phyloP scores from a whole-genome alignment of 2,888 invertebrate species.

The Lasioglossum vierecki region DNA sequence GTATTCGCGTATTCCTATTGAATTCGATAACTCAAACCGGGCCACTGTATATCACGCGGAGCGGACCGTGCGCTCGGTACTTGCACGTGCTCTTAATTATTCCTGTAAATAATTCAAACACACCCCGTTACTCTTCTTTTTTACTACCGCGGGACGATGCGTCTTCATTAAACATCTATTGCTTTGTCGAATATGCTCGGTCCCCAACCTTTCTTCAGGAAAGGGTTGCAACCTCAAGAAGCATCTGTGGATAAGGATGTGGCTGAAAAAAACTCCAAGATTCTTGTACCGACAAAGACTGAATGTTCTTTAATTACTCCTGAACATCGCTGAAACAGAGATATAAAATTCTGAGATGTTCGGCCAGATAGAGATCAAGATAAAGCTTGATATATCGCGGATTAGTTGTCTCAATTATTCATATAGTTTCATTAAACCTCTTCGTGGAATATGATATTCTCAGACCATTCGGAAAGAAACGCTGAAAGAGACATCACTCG shows the following conservation, averaged over 20 bases:
- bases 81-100: slow-evolving; percentile 53
- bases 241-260: background rate
- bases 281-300: no score
- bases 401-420: background rate
- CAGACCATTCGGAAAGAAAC: background rate
- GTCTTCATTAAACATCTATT: background rate
- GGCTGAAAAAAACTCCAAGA: background rate
- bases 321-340: background rate
- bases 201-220: background rate
- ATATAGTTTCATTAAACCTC: background rate
- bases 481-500: background rate
- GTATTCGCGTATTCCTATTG: slow-evolving; percentile 58
- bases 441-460: background rate
- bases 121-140: background rate
- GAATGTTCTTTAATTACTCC: background rate
- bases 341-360: background rate
- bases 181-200: background rate
- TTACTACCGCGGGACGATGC: background rate
- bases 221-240: background rate
- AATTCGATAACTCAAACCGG: slow-evolving; percentile 58
- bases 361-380: background rate
- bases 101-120: slow-evolving; percentile 14
- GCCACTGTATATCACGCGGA: slow-evolving; percentile 36
- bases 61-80: slow-evolving; percentile 20
- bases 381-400: background rate